Percentiles rank a stretch among this genome's conserved stretches.
These are phyloP conservation scores for Ceuthmochares aereus DNA, from an alignment of 2,113 vertebrate species.

Conservation along the genomic window DNA sequence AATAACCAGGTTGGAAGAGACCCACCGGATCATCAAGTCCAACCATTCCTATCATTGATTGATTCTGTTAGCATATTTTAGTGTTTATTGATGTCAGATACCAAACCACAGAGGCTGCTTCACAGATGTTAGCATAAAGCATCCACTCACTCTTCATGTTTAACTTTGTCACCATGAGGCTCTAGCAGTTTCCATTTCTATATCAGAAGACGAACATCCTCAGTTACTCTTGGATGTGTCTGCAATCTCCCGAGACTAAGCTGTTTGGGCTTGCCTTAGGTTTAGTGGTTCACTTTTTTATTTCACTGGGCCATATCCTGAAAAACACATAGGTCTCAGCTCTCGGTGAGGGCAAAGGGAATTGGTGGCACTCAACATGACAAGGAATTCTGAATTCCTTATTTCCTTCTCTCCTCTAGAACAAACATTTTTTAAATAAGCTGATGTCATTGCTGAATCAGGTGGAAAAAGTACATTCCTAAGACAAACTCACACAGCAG, in stretches of 20 bases:
- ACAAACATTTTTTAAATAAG: not conserved
- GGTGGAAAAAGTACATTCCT: not conserved
- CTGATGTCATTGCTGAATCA: not conserved
- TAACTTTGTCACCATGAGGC: too few relatives aligned
- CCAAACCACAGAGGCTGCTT: not conserved
- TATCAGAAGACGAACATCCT: not conserved
- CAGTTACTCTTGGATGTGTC: not conserved
- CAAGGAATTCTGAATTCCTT: not conserved
- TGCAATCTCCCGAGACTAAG: not conserved
- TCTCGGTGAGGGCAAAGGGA: not conserved
- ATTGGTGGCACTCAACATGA: not conserved
- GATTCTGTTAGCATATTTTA: not conserved
- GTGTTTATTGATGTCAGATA: not conserved
- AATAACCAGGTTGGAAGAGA: too few relatives aligned
- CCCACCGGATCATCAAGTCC: too few relatives aligned
- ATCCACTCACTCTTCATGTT: not conserved
- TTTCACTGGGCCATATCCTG: not conserved
- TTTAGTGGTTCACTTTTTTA: not conserved
- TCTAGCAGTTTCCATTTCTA: not conserved
- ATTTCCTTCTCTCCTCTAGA: not conserved
- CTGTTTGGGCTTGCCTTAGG: not conserved
- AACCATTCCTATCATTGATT: too few relatives aligned
- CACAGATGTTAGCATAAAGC: not conserved
- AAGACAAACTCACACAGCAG: not conserved
- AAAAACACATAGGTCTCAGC: not conserved